phyloP scores from a whole-genome alignment of 2,113 vertebrate species.

The Syngnathus floridae region DNA sequence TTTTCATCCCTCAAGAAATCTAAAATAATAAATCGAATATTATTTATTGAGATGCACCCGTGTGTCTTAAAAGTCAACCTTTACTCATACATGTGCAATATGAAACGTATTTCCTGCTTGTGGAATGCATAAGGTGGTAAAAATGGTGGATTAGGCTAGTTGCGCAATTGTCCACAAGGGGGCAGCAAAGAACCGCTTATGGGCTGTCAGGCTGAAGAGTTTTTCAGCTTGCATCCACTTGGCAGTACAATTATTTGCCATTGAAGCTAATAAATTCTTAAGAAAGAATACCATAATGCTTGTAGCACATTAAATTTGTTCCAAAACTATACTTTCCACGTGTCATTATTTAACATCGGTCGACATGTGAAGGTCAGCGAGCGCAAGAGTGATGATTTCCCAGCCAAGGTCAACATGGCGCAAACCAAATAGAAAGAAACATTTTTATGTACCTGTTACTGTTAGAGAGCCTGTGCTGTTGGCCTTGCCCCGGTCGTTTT shows the following conservation, averaged over 20 bases:
- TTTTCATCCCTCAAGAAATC: no score
- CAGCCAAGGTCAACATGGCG: constrained; percentile 20
- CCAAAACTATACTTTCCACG: constrained; percentile 15
- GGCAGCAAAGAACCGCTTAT: constrained; percentile 54
- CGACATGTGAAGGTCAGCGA: constrained; percentile 35
- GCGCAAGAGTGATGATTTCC: constrained; percentile 10
- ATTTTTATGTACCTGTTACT: constrained; percentile 76
- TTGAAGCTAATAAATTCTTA: constrained; percentile 8
- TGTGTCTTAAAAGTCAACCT: background rate
- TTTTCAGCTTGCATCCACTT: constrained; percentile 11
- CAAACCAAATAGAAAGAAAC: background rate
- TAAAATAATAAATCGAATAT: no score
- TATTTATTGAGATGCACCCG: no score
- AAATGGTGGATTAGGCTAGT: constrained; percentile 14
- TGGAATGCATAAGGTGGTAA: background rate
- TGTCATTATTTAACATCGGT: constrained; percentile 21
- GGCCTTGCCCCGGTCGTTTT: constrained; percentile 87
- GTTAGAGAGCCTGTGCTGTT: constrained; percentile 84
- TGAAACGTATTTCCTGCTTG: background rate
- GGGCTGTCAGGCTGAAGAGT: background rate
- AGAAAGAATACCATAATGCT: background rate
- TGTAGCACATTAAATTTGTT: constrained; percentile 21
- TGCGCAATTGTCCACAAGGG: constrained; percentile 48
- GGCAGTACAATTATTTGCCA: constrained; percentile 1
- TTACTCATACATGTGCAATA: background rate